phyloP scores from a whole-genome alignment of 2,113 vertebrate genomes.

The Pedetes capensis region DNA sequence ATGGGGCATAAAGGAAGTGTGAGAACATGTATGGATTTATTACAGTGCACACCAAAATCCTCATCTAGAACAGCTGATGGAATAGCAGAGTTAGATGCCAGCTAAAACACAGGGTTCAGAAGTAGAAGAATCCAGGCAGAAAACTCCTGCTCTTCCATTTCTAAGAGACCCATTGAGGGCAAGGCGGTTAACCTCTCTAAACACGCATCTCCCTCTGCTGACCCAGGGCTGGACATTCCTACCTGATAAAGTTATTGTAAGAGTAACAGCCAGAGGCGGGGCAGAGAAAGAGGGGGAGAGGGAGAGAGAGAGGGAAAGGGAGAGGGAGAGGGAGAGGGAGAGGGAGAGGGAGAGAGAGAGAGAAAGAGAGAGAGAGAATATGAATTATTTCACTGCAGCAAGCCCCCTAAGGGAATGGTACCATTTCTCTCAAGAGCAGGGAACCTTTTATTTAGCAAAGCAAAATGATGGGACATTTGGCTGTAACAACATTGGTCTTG shows the following conservation, averaged over 20 bases:
- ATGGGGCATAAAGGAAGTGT: background rate
- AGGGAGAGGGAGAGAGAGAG: too few relatives aligned
- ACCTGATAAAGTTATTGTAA: background rate
- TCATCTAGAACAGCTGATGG: background rate
- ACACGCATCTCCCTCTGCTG: background rate
- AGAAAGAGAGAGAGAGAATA: background rate
- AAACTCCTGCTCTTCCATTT: background rate
- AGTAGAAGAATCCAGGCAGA: background rate
- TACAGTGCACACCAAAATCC: background rate
- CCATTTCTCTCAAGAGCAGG: background rate
- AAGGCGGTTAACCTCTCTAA: background rate
- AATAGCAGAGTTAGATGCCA: background rate
- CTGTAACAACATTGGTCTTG: background rate
- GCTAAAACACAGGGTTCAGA: background rate
- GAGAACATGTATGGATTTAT: background rate
- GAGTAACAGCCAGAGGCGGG: background rate
- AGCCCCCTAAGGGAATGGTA: background rate
- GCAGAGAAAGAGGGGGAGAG: too few relatives aligned
- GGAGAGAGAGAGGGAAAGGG: too few relatives aligned
- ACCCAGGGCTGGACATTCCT: background rate
- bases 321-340: background rate
- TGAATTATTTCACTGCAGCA: background rate
- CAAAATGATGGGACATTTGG: background rate
- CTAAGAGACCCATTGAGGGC: background rate
- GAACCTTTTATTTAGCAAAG: conserved; percentile 28